These are phyloP conservation scores for Thryonomys swinderianus DNA, from an alignment of 2,113 vertebrate species.

Conservation along the genomic window DNA sequence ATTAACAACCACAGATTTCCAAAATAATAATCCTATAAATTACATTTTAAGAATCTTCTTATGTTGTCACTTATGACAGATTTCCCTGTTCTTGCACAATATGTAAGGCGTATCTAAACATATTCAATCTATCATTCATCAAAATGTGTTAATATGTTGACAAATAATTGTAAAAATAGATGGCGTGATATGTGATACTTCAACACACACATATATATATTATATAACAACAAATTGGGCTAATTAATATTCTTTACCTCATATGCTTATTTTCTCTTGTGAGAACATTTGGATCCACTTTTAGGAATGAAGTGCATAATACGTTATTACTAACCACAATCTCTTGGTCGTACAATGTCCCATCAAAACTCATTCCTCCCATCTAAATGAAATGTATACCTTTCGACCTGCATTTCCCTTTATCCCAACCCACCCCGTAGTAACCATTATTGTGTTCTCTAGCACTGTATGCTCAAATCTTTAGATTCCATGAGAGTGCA, in stretches of 20 bases:
- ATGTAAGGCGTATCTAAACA: conserved; percentile 18
- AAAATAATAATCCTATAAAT: conserved; percentile 17
- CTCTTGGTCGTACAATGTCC: too few relatives aligned
- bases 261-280: not conserved
- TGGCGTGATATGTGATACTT: not conserved
- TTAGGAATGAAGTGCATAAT: not conserved
- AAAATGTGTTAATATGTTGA: not conserved
- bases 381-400: not conserved
- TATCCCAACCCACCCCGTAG: not conserved
- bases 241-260: not conserved
- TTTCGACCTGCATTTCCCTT: not conserved
- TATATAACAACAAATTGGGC: not conserved
- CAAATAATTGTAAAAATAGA: not conserved
- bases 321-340: not conserved
- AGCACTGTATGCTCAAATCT: not conserved
- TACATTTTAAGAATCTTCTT: not conserved
- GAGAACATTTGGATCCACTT: not conserved
- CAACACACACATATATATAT: not conserved
- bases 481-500: not conserved
- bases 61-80: not conserved
- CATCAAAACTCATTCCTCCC: not conserved
- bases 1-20: conserved; percentile 20
- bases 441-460: not conserved
- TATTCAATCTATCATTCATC: not conserved
- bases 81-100: not conserved